These are phyloP conservation scores for Drosophila quinaria DNA, from an alignment of 2,888 invertebrate species.

Conservation along the genomic window DNA sequence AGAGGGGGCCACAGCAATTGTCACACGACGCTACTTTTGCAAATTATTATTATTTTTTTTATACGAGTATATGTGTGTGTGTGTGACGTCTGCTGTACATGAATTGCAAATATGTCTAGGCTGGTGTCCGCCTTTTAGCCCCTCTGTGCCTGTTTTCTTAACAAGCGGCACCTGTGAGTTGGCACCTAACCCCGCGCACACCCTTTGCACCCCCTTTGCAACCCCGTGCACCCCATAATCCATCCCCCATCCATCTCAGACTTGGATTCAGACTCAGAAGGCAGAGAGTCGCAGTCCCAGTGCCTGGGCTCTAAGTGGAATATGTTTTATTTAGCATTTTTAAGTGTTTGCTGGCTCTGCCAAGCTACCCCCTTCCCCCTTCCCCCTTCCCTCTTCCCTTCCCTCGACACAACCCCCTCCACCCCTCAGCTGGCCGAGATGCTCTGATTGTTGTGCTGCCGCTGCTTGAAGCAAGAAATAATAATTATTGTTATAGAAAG, in stretches of 20 bases:
- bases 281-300: slow-evolving; percentile 17
- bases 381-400: slow-evolving; percentile 6
- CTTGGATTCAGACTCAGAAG: too few species aligned
- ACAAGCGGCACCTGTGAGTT: slow-evolving; percentile 79
- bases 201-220: background rate
- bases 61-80: slow-evolving; percentile 21
- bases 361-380: slow-evolving; percentile 19
- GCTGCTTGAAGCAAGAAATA: slow-evolving; percentile 75
- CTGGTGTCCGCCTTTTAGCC: slow-evolving; percentile 38
- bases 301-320: slow-evolving; percentile 69
- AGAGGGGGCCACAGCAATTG: slow-evolving; percentile 64
- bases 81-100: slow-evolving; percentile 70
- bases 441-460: slow-evolving; percentile 56
- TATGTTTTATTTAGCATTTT: slow-evolving; percentile 81
- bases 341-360: slow-evolving; percentile 76
- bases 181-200: slow-evolving; percentile 59
- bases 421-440: slow-evolving; percentile 31
- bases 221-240: background rate
- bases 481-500: slow-evolving; percentile 82
- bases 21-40: slow-evolving; percentile 82
- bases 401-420: too few species aligned
- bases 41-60: slow-evolving; percentile 75
- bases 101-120: slow-evolving; percentile 76
- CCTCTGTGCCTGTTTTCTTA: slow-evolving; percentile 65
- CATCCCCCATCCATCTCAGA: too few species aligned